phyloP scores from a whole-genome alignment of 2,888 invertebrate species.

The Camptogramma bilineatum region DNA sequence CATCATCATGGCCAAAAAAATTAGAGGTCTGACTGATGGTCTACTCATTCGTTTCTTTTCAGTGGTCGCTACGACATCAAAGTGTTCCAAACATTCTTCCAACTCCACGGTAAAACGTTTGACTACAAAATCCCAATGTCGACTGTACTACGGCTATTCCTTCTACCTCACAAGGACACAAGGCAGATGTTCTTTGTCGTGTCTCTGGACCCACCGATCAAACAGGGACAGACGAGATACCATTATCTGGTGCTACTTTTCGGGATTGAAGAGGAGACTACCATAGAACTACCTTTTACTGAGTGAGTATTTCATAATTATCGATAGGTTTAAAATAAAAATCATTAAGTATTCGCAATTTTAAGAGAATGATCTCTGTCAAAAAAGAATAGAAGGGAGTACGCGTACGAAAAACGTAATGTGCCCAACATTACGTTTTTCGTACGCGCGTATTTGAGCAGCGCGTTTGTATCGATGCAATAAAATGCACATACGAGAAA shows the following conservation, averaged over 20 bases:
- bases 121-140: constrained; percentile 99
- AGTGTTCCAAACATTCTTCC: constrained; percentile 90
- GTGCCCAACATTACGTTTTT: too few relatives aligned
- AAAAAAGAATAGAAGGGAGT: too few relatives aligned
- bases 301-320: constrained; percentile 89
- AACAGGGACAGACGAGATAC: constrained; percentile 99
- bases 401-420: too few relatives aligned
- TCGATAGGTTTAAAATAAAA: neutral
- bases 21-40: neutral
- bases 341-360: too few relatives aligned
- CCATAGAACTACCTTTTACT: constrained; percentile 95
- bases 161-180: constrained; percentile 98
- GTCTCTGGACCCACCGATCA: constrained; percentile 99
- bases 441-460: too few relatives aligned
- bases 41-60: constrained; percentile 38
- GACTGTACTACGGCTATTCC: constrained; percentile 96
- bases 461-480: too few relatives aligned
- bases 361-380: too few relatives aligned
- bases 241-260: constrained; percentile 98
- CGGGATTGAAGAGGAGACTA: constrained; percentile 96
- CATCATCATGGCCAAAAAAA: too few relatives aligned
- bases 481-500: too few relatives aligned
- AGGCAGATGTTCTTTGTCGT: constrained; percentile 99
- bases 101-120: constrained; percentile 97
- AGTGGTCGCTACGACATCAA: constrained; percentile 99